These are phyloP conservation scores for Drosophila villosipedis DNA, from an alignment of 2,888 invertebrate genomes.

Conservation along the genomic window DNA sequence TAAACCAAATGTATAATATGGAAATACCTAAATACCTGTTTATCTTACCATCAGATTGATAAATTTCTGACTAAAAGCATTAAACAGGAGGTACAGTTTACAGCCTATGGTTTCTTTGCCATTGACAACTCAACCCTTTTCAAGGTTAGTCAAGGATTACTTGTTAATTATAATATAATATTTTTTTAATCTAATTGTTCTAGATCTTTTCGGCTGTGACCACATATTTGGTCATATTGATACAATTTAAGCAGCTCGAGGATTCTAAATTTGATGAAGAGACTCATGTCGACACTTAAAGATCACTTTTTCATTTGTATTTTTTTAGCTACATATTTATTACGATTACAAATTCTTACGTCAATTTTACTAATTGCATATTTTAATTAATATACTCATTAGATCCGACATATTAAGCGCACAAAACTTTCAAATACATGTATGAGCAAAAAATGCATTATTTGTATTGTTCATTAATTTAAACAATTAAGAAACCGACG, in stretches of 20 bases:
- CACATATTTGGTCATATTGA: slow-evolving; percentile 84
- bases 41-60: slow-evolving; percentile 72
- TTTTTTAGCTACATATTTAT: slow-evolving; percentile 55
- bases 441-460: slow-evolving; percentile 29
- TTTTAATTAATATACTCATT: slow-evolving; percentile 42
- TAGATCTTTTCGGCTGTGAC: slow-evolving; percentile 85
- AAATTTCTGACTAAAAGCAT: slow-evolving; percentile 85
- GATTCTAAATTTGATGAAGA: slow-evolving; percentile 80
- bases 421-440: slow-evolving; percentile 29
- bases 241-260: slow-evolving; percentile 85
- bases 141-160: slow-evolving; percentile 68
- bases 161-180: background rate
- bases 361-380: slow-evolving; percentile 67
- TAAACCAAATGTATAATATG: background rate
- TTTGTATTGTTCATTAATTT: slow-evolving; percentile 14
- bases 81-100: slow-evolving; percentile 83
- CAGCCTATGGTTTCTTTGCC: slow-evolving; percentile 84
- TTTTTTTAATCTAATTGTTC: background rate
- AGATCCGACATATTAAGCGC: slow-evolving; percentile 24
- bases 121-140: slow-evolving; percentile 84
- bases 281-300: slow-evolving; percentile 14
- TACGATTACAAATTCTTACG: slow-evolving; percentile 65
- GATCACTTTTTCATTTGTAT: slow-evolving; percentile 26
- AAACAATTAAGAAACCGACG: slow-evolving; percentile 62
- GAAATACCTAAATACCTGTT: background rate